Evolutionary conservation across 2,113 vertebrate species (phyloP).

Genomic region (Polypterus bichir): DNA sequence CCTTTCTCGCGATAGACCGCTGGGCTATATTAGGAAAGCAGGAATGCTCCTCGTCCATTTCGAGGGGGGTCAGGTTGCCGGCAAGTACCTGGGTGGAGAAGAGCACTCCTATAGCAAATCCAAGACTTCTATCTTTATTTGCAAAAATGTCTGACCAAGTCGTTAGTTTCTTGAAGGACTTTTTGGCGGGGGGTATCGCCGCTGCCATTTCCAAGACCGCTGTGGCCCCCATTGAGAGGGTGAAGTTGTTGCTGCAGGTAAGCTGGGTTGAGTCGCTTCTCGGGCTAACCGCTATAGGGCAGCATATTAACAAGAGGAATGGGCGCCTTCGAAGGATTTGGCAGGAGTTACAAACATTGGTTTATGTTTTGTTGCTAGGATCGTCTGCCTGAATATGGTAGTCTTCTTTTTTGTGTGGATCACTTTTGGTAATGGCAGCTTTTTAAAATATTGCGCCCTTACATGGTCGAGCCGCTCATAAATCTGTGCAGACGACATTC

Average conservation of each 20-base stretch:
- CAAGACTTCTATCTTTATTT: neutral
- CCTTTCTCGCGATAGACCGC: conserved; percentile 51
- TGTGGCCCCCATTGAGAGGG: conserved; percentile 90
- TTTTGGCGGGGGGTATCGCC: conserved; percentile 79
- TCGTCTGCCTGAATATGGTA: no score
- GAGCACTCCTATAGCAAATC: conserved; percentile 3
- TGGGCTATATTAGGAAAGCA: conserved; percentile 41
- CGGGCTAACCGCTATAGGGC: no score
- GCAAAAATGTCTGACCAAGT: conserved; percentile 74
- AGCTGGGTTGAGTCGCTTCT: conserved; percentile 13
- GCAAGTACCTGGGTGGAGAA: conserved; percentile 24
- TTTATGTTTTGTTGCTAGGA: no score
- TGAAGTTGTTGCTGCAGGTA: conserved; percentile 91
- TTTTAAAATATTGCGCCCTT: no score
- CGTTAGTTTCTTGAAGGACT: conserved; percentile 86
- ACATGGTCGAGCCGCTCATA: no score
- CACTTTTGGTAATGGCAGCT: no score
- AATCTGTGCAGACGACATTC: no score
- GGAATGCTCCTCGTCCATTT: conserved; percentile 37
- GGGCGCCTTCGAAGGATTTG: no score
- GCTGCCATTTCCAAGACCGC: conserved; percentile 96
- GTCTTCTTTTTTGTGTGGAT: no score
- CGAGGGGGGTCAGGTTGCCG: conserved; percentile 30
- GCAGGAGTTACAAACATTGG: no score
- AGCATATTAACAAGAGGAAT: no score